A percentile compares a stretch with the other conserved stretches of the same genome.
Conservation (phyloP, 2,797 vertebrate species). For the Acanthornis magna region DNA sequence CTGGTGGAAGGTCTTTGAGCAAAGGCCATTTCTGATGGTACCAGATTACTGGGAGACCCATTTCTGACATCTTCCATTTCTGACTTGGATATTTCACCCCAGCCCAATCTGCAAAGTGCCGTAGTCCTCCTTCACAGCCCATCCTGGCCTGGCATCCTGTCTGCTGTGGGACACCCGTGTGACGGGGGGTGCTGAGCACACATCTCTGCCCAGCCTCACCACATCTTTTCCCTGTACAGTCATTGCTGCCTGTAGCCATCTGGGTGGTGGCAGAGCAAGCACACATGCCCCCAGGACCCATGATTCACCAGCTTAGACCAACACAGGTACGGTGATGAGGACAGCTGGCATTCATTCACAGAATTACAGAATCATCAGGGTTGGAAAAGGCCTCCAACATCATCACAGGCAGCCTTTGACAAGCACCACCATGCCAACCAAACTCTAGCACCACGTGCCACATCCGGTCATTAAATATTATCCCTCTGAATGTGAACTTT, state of each 20-base stretch:
- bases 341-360: not conserved
- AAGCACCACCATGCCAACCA: not conserved
- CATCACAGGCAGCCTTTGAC: not conserved
- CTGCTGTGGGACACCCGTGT: not conserved
- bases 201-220: not conserved
- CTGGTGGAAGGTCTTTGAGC: not conserved
- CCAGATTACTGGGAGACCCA: not conserved
- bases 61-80: not conserved
- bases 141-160: not conserved
- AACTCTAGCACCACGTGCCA: not conserved
- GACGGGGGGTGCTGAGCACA: not conserved
- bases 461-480: not conserved
- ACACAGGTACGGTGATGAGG: rapidly evolving
- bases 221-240: not conserved
- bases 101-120: not conserved
- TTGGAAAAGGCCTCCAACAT: not conserved
- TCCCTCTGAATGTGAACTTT: not conserved
- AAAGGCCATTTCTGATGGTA: not conserved
- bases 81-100: not conserved
- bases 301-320: not conserved
- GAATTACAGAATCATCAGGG: no score
- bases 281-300: not conserved
- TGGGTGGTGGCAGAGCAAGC: not conserved
- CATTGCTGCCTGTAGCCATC: not conserved
- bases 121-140: not conserved